Conservation (phyloP, 2,113 vertebrate species). For the Eulacestoma nigropectus region DNA sequence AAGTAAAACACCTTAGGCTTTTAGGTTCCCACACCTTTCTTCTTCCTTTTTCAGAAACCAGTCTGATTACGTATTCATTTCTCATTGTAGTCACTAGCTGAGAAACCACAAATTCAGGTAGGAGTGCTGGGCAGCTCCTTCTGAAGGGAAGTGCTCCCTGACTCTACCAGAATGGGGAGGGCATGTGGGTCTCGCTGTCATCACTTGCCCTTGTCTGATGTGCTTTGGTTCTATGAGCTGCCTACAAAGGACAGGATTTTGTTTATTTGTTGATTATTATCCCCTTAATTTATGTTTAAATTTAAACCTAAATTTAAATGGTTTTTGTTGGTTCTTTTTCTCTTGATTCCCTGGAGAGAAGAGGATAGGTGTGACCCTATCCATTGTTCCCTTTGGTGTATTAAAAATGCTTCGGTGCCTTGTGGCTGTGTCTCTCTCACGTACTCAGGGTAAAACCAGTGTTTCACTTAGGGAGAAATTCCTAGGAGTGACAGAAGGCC, state of each 20-base stretch:
- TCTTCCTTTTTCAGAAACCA: neutral
- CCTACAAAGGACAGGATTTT: neutral
- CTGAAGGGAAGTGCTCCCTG: neutral
- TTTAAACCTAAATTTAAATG: neutral
- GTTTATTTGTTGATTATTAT: neutral
- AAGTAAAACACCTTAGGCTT: conserved; percentile 44
- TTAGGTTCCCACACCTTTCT: conserved; percentile 43
- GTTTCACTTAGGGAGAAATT: neutral
- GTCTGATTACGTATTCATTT: neutral
- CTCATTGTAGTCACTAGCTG: neutral
- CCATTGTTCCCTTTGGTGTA: neutral
- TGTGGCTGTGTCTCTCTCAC: neutral
- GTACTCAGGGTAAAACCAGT: neutral
- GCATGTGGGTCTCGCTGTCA: neutral
- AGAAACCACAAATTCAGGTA: neutral
- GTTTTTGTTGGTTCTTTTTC: neutral
- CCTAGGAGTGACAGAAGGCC: neutral
- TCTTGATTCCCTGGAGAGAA: neutral
- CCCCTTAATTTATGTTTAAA: neutral
- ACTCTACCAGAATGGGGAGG: neutral
- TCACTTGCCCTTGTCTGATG: neutral
- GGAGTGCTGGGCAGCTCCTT: neutral
- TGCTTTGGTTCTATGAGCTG: neutral
- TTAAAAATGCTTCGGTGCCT: neutral
- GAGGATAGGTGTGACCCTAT: neutral